Evolutionary conservation across 1,140 invertebrate species (phyloP).

Genomic region (Holotrichia oblita): DNA sequence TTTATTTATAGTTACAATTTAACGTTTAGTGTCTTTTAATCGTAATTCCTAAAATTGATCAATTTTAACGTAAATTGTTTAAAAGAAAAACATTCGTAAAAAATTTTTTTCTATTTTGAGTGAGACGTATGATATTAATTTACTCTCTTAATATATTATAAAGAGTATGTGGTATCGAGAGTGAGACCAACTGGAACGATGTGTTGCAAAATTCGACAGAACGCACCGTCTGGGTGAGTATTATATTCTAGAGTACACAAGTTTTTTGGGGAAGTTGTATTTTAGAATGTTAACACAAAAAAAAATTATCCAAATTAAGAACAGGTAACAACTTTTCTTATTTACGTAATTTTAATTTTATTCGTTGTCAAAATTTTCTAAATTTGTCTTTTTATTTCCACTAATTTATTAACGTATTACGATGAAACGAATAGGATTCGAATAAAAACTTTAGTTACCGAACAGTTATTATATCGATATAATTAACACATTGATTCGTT

Average conservation of each 20-base stretch:
- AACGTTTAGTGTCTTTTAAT: no score
- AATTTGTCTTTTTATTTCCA: no score
- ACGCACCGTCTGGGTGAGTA: conserved; percentile 29
- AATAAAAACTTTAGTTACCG: no score
- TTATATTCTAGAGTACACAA: not conserved
- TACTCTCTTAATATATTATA: conserved; percentile 61
- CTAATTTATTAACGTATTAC: no score
- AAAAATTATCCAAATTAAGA: not conserved
- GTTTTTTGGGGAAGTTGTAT: conserved; percentile 30
- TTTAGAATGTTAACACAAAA: conserved; percentile 17
- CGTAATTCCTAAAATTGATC: no score
- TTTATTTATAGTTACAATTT: no score
- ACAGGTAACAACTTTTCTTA: conserved; percentile 37
- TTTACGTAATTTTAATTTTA: no score
- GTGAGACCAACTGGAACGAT: conserved; percentile 30
- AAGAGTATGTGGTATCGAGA: conserved; percentile 58
- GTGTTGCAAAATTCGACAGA: conserved; percentile 34
- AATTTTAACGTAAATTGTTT: not conserved
- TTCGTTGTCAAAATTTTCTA: no score
- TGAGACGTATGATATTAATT: conserved; percentile 59
- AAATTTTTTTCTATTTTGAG: not conserved
- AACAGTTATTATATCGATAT: no score
- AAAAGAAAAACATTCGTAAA: not conserved
- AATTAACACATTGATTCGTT: no score
- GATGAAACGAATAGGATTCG: no score